A percentile compares a stretch with the other conserved stretches of the same genome.
These are phyloP conservation scores for Melanotus villosus DNA, from an alignment of 2,888 invertebrate genomes.

Conservation along the genomic window DNA sequence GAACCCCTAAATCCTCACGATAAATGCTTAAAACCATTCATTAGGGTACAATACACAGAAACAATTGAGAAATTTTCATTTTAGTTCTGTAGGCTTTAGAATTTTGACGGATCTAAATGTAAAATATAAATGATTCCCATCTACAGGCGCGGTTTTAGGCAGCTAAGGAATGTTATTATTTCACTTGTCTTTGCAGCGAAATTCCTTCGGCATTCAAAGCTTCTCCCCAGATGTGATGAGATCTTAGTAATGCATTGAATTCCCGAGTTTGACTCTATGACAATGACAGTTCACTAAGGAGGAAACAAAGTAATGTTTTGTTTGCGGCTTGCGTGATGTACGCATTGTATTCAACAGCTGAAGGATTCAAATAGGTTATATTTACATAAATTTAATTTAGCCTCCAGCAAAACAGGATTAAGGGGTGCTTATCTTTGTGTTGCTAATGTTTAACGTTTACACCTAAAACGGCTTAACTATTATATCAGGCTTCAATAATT, in stretches of 20 bases:
- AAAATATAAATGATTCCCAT: slow-evolving; percentile 55
- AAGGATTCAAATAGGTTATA: slow-evolving; percentile 48
- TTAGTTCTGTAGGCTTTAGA: slow-evolving; percentile 39
- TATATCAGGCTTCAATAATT: slow-evolving; percentile 38
- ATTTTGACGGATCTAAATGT: slow-evolving; percentile 48
- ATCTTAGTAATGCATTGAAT: slow-evolving; percentile 52
- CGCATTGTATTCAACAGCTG: slow-evolving; percentile 47
- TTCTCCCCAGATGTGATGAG: slow-evolving; percentile 47
- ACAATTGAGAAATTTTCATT: slow-evolving; percentile 42
- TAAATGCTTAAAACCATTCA: slow-evolving; percentile 38
- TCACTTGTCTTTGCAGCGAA: slow-evolving; percentile 53
- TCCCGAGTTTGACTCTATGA: slow-evolving; percentile 50
- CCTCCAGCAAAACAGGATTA: slow-evolving; percentile 44
- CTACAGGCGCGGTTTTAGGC: slow-evolving; percentile 49
- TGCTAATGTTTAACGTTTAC: slow-evolving; percentile 43
- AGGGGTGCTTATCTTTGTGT: slow-evolving; percentile 43
- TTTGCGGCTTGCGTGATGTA: slow-evolving; percentile 48
- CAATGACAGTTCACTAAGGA: slow-evolving; percentile 52
- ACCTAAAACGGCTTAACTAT: slow-evolving; percentile 39
- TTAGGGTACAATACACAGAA: slow-evolving; percentile 35
- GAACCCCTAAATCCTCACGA: slow-evolving; percentile 12
- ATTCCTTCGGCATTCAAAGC: slow-evolving; percentile 49
- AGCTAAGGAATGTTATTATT: slow-evolving; percentile 55
- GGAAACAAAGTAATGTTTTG: slow-evolving; percentile 49
- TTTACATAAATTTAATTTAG: slow-evolving; percentile 55